Evolutionary conservation across 2,113 vertebrate genomes (phyloP), one percentile per base, ranked within the genome.

Genomic region (Sylvia atricapilla): DNA sequence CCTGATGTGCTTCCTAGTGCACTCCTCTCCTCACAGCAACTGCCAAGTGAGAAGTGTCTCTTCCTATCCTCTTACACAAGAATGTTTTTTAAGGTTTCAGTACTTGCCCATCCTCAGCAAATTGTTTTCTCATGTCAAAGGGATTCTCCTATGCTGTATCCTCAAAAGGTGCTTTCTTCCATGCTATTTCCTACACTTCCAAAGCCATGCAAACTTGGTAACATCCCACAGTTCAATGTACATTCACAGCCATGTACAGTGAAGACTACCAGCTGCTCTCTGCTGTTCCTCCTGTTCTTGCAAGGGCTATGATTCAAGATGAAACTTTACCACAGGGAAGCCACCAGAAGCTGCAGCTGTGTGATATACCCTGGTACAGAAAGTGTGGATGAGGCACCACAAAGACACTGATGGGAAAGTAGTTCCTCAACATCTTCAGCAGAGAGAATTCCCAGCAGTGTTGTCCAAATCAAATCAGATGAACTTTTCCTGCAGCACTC

Each of bases 1-100:
- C 53, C 37, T 4, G 0, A 2, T 4, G 6, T 2, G 5, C 39
- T 23, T 19, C 7, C 37, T n/a, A 30, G 8, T 4, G 27, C 44
- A 72, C 15, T 2, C 13, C 63, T 23, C 31, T 25, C 2, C n/a
- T 27, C 23, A 13, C 13, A 76, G 20, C 58, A 31, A 14, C 0
- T 0, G 25, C 30, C 46, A 67, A 55, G 4, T 7, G 33, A 72
- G 24, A 14, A 16, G 12, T 18, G 12, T 21, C 16, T 25, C 5
- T 1, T 63, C 44, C 52, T 16, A 16, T 6, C 15, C 9, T 33
- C 17, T 30, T 11, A 28, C 13, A 33, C 1, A 39, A 37, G 0
- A 49, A 27, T 3, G 6, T 8, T 78, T 16, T n/a, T 27, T 3
- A 4, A 55, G 3, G 31, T 24, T 52, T 41, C 24, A 30, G 11